These are phyloP conservation scores for Dasypolia templi DNA, from an alignment of 2,888 invertebrate genomes.

Conservation along the genomic window DNA sequence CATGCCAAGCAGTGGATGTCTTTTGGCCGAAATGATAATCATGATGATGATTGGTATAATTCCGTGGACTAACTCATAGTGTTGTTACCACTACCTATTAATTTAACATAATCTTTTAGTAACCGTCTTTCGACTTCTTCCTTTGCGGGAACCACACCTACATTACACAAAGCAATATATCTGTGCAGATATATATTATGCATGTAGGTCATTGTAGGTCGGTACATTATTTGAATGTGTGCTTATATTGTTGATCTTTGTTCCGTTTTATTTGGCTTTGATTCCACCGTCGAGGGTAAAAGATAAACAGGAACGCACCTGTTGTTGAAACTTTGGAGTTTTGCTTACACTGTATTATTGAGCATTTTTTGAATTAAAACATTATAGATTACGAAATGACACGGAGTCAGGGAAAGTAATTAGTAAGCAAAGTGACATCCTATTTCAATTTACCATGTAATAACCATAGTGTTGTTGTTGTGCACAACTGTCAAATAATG, in stretches of 20 bases:
- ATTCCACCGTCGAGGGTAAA: slow-evolving; percentile 9
- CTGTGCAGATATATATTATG: not conserved
- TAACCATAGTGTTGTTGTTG: too few relatives aligned
- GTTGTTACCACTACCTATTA: too few relatives aligned
- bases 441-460: too few relatives aligned
- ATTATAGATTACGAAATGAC: not conserved
- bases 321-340: slow-evolving; percentile 1
- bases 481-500: too few relatives aligned
- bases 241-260: slow-evolving; percentile 18
- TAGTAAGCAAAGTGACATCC: too few relatives aligned
- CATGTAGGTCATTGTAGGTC: too few relatives aligned
- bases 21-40: too few relatives aligned
- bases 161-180: slow-evolving; percentile 8
- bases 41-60: too few relatives aligned
- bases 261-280: slow-evolving; percentile 27
- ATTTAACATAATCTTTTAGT: not conserved
- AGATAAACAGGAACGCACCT: slow-evolving; percentile 25
- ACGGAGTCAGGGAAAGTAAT: too few relatives aligned
- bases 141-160: not conserved
- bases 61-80: too few relatives aligned
- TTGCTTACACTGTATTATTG: not conserved
- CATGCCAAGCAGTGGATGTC: too few relatives aligned
- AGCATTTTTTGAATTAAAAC: not conserved
- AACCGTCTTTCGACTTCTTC: not conserved
- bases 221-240: slow-evolving; percentile 5